Base-by-base conservation (phyloP, 2,888 invertebrate species). In the Chrysolina haemoptera region DNA sequence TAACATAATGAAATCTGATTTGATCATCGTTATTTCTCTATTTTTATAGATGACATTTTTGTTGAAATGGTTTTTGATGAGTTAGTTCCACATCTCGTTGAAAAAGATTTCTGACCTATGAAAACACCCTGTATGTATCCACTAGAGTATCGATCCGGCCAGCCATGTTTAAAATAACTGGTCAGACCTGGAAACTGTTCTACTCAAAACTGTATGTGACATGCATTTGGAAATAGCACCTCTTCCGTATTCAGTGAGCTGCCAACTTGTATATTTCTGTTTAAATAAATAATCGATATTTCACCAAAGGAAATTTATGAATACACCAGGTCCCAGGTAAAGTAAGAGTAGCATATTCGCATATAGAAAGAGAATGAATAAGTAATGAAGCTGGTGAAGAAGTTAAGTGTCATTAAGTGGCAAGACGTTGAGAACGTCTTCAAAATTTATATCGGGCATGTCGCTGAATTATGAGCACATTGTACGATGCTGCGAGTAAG, bases 401-500 rank as follows among this genome's bases (percentile, higher is more conserved):
- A 65, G 65, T 46, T 65, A 65, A 65, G 65, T 65, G 65, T 43
- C 65, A 65, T 65, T 59, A 59, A 59, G 59, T 59, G 59, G 59
- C 59, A 59, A 59, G 59, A 59, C 59, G 59, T 35, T 59, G 59
- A 59, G 16, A 59, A 27, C 27, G 22, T 59, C 59, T 59, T 59
- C 59, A 59, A 27, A 59, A 59, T 59, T 59, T 16, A 59, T 59
- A n/a, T 9, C 35, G n/a, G 14, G 59, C 35, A 59, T 59, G 22
- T 35, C 14, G 59, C 59, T 5, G 14, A 16, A 22, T 59, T 59
- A 59, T 59, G 59, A 59, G 59, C n/a, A 59, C 35, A 27, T 27
- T 35, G 59, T 27, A 35, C 59, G n/a, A 59, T 59, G 14, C n/a
- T 27, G 16, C 27, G 14, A 35, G 59, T n/a, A n/a, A n/a, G 59